Evolutionary conservation across 2,113 vertebrate species (phyloP), one percentile per base, ranked within the genome.

Genomic region (Falco punctatus): DNA sequence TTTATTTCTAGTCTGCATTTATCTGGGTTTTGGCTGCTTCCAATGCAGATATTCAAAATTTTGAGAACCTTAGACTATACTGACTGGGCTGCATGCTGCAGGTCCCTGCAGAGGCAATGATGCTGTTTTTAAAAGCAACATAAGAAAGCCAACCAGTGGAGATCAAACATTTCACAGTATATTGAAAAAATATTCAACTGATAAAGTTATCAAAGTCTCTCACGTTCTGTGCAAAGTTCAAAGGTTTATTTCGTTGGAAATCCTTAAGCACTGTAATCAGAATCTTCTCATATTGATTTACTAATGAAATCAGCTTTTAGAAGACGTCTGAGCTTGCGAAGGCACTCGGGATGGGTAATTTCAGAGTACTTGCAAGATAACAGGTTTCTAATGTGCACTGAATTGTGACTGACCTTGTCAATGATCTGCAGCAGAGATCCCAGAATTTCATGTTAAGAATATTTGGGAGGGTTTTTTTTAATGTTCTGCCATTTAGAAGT

Each of bases 1-100:
- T 96, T 90, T 83, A 79, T 89, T 85, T 94, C 97, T 93, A 92
- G 86, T 95, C 97, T 81, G 86, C 7, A 91, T 83, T 97, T 79
- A 91, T 92, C 91, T 86, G 59, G 22, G 55, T 27, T 65, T 72
- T 86, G 62, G 44, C 62, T 84, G 9, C 62, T 83, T 90, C 88
- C 86, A 83, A 35, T 86, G 51, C 81, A 95, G 91, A 69, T 71
- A 77, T 62, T 81, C 86, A 77, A 92, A 92, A 85, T 92, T 90
- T 73, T 79, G 62, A 95, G 81, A 93, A 83, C 71, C n/a, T 95
- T 70, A 82, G 84, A 64, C 87, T 78, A n/a, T 55, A 69, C 52
- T 64, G 26, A 71, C 24, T 30, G 28, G 55, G 22, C 24, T 69
- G 55, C 32, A 33, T 13, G 13, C 55, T 42, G 8, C 28, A 80